Conservation (phyloP, 2,797 vertebrate genomes). For the Galaxias olidus region DNA sequence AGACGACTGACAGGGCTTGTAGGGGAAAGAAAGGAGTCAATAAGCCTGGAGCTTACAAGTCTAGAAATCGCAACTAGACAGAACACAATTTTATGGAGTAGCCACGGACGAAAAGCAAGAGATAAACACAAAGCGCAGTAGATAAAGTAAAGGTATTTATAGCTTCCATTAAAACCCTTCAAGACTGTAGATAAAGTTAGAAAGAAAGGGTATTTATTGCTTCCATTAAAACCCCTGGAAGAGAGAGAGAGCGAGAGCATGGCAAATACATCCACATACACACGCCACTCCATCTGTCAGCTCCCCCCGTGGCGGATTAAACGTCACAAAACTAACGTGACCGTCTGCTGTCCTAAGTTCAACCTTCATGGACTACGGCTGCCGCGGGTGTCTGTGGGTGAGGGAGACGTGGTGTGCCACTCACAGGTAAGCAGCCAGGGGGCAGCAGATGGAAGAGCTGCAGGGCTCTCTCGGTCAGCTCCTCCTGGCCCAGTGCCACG, state of each 20-base stretch:
- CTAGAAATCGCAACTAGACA: background rate
- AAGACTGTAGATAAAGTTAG: conserved; percentile 12
- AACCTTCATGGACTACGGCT: background rate
- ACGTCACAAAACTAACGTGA: too few species aligned
- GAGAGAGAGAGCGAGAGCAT: conserved; percentile 37
- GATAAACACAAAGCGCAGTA: too few species aligned
- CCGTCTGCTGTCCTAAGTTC: too few species aligned
- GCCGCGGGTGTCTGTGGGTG: background rate
- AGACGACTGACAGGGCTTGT: conserved; percentile 85
- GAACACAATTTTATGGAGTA: background rate
- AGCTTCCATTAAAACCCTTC: conserved; percentile 21
- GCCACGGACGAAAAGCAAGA: background rate
- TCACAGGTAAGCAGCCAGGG: conserved; percentile 81
- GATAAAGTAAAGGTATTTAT: conserved; percentile 1
- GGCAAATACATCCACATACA: conserved; percentile 2
- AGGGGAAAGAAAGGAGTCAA: conserved; percentile 8
- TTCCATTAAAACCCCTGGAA: conserved; percentile 52
- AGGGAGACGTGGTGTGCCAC: conserved; percentile 44
- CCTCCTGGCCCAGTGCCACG: conserved; percentile 77
- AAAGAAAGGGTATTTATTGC: conserved; percentile 55
- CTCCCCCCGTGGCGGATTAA: too few species aligned
- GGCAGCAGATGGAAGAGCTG: conserved; percentile 85
- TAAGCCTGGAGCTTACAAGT: too few species aligned
- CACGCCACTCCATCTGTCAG: background rate
- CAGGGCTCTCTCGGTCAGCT: conserved; percentile 79